A percentile compares a stretch with the other conserved stretches of the same genome.
phyloP scores from a whole-genome alignment of 1,140 invertebrate species.

The Lanistes nyassanus region DNA sequence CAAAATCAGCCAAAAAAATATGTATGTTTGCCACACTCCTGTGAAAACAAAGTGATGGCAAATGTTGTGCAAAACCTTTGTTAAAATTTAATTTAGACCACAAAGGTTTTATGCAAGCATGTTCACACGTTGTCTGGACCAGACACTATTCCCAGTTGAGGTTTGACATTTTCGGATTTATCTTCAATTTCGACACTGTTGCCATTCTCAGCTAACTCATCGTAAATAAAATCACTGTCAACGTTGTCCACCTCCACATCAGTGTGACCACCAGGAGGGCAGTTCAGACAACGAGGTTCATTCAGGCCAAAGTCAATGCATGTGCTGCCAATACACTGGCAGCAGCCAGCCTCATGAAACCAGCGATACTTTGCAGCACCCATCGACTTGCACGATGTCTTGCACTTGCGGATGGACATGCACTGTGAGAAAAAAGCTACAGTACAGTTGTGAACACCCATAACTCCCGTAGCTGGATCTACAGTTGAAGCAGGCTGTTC shows the following conservation, averaged over 20 bases:
- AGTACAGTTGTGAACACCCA: slow-evolving; percentile 83
- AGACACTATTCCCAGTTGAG: background rate
- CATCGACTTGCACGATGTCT: slow-evolving; percentile 81
- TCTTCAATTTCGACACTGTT: background rate
- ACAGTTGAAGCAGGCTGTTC: background rate
- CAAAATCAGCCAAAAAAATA: background rate
- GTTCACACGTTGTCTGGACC: background rate
- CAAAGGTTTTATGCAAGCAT: background rate
- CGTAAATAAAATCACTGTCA: background rate
- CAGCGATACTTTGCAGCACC: slow-evolving; percentile 82
- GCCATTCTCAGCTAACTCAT: background rate
- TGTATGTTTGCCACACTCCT: background rate
- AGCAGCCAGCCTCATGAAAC: slow-evolving; percentile 93
- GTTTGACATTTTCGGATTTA: background rate
- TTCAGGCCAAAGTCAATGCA: slow-evolving; percentile 88
- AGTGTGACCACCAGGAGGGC: slow-evolving; percentile 24
- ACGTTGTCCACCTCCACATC: slow-evolving; percentile 16
- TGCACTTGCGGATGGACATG: slow-evolving; percentile 89
- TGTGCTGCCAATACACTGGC: slow-evolving; percentile 89
- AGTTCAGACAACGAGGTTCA: slow-evolving; percentile 44
- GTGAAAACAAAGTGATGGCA: background rate
- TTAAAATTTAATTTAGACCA: background rate
- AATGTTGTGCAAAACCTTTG: background rate
- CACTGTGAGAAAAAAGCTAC: slow-evolving; percentile 92
- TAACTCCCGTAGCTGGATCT: slow-evolving; percentile 6